Conservation (phyloP, 2,888 invertebrate genomes). For the Cephonodes hylas region DNA sequence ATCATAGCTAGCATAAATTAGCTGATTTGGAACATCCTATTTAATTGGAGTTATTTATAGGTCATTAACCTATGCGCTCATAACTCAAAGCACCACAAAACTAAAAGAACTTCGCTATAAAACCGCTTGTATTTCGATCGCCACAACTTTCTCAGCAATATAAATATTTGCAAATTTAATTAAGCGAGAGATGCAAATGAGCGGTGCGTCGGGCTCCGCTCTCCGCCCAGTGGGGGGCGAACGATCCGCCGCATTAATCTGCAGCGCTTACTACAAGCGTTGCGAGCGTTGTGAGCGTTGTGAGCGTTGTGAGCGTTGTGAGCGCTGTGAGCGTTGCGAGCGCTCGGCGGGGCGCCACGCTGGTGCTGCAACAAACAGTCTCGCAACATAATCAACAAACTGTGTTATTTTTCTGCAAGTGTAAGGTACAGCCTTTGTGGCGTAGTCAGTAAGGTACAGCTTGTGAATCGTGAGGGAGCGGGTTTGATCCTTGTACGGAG, state of each 20-base stretch:
- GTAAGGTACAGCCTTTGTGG: too few relatives aligned
- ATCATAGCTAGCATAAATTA: too few relatives aligned
- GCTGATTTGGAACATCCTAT: too few relatives aligned
- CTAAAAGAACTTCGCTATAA: background rate
- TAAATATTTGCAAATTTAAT: conserved; percentile 10
- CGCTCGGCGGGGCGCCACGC: background rate
- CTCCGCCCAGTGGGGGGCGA: background rate
- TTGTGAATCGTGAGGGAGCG: too few relatives aligned
- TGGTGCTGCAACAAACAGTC: too few relatives aligned
- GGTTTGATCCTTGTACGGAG: too few relatives aligned
- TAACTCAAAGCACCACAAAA: background rate
- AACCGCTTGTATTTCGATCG: background rate
- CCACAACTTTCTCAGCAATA: background rate
- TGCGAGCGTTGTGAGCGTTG: background rate
- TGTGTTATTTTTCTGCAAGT: too few relatives aligned
- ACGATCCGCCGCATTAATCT: background rate
- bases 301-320: background rate
- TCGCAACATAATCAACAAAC: background rate
- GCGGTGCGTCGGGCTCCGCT: background rate
- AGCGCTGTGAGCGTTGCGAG: background rate
- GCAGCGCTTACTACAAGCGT: background rate
- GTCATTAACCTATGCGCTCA: background rate
- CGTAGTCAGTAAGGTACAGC: too few relatives aligned
- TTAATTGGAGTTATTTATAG: background rate
- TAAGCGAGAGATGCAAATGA: background rate